phyloP scores from a whole-genome alignment of 2,113 vertebrate genomes.

The Junco hyemalis region DNA sequence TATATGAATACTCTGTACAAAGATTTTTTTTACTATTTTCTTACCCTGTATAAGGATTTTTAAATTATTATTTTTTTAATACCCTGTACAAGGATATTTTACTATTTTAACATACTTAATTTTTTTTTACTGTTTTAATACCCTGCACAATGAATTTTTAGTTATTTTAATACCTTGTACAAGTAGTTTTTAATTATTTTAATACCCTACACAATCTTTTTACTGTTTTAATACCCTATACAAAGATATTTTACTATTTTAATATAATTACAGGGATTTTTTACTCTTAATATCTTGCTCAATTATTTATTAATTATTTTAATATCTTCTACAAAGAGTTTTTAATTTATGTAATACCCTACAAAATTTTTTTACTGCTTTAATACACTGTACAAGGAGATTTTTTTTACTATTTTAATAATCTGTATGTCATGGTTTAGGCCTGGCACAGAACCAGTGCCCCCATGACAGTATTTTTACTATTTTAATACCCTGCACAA shows the following conservation, averaged over 20 bases:
- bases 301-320: background rate
- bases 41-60: background rate
- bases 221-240: background rate
- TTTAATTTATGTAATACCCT: background rate
- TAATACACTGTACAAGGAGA: no score
- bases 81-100: background rate
- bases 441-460: no score
- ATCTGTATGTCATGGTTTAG: no score
- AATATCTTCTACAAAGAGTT: background rate
- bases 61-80: background rate
- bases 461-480: background rate
- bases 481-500: background rate
- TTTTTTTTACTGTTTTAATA: background rate
- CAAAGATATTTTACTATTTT: background rate
- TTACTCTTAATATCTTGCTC: background rate
- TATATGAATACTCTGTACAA: background rate
- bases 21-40: background rate
- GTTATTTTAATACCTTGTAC: background rate
- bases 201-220: background rate
- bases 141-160: background rate
- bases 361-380: no score
- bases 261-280: background rate
- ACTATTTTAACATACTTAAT: background rate
- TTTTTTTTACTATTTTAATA: background rate
- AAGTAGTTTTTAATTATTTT: background rate